These are phyloP conservation scores for Tupiocoris notatus DNA, from an alignment of 2,888 invertebrate species.

Conservation along the genomic window DNA sequence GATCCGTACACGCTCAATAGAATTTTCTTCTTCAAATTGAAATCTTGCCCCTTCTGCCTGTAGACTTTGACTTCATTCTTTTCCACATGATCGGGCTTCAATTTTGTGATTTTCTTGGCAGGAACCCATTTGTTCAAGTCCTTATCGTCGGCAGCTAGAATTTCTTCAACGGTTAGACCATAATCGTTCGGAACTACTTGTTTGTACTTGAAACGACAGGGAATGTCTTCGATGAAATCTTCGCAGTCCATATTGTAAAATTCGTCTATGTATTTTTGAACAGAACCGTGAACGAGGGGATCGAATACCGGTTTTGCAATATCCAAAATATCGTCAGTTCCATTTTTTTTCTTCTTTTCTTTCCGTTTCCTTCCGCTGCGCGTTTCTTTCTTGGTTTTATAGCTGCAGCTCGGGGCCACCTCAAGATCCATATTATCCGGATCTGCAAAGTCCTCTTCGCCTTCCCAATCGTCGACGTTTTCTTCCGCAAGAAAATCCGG, in stretches of 20 bases:
- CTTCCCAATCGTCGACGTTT: constrained; percentile 20
- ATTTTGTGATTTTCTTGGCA: constrained; percentile 79
- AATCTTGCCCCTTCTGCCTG: constrained; percentile 69
- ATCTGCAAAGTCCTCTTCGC: constrained; percentile 16
- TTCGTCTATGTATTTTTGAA: constrained; percentile 87
- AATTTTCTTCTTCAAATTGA: constrained; percentile 72
- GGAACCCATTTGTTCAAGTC: constrained; percentile 96
- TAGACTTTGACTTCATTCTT: constrained; percentile 75
- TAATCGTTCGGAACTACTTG: constrained; percentile 86
- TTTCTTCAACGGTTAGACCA: constrained; percentile 90
- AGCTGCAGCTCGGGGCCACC: background rate
- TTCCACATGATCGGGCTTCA: constrained; percentile 75
- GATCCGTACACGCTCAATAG: constrained; percentile 71
- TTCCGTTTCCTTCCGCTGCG: constrained; percentile 62
- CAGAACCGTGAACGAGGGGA: constrained; percentile 69
- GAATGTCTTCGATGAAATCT: constrained; percentile 87
- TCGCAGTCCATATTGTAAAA: constrained; percentile 95
- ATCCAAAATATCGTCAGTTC: constrained; percentile 69
- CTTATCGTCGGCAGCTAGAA: constrained; percentile 84
- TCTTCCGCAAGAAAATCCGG: constrained; percentile 71
- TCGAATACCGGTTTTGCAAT: constrained; percentile 79
- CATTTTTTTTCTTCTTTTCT: constrained; percentile 64
- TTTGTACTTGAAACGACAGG: constrained; percentile 90
- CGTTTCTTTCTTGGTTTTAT: constrained; percentile 55
- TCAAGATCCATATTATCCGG: constrained; percentile 25